Conservation (phyloP, 2,888 invertebrate species). For the Hyalella azteca region DNA sequence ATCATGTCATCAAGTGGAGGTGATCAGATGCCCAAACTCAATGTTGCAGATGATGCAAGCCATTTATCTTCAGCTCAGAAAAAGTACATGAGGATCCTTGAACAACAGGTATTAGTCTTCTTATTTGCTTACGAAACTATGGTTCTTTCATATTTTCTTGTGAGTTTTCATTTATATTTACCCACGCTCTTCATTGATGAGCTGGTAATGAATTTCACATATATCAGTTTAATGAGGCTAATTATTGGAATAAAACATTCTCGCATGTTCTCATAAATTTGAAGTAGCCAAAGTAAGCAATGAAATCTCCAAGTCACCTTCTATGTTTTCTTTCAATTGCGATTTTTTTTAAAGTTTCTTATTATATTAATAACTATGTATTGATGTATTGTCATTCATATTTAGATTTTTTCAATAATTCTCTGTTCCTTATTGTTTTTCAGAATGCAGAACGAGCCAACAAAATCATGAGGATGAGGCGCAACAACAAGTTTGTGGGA, state of each 20-base stretch:
- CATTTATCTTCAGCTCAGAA: constrained; percentile 68
- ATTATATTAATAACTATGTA: background rate
- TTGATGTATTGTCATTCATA: background rate
- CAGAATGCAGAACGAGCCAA: constrained; percentile 70
- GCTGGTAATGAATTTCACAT: background rate
- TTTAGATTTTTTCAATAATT: background rate
- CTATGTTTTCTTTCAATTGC: background rate
- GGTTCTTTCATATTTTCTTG: background rate
- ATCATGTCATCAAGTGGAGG: constrained; percentile 45
- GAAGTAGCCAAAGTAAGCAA: background rate
- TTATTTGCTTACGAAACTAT: background rate
- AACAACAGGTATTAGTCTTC: constrained; percentile 67
- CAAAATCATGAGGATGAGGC: constrained; percentile 70
- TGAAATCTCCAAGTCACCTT: background rate
- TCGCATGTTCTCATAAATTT: background rate
- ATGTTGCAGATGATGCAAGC: constrained; percentile 63
- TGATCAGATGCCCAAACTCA: constrained; percentile 69
- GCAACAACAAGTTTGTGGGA: constrained; percentile 74
- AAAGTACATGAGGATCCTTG: constrained; percentile 80
- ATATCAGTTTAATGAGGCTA: background rate
- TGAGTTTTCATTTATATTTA: background rate
- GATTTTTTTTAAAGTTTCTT: background rate
- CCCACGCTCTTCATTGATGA: background rate
- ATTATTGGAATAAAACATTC: background rate
- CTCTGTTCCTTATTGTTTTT: constrained; percentile 19